phyloP scores from a whole-genome alignment of 2,797 vertebrate genomes.

The Glyptemys insculpta region DNA sequence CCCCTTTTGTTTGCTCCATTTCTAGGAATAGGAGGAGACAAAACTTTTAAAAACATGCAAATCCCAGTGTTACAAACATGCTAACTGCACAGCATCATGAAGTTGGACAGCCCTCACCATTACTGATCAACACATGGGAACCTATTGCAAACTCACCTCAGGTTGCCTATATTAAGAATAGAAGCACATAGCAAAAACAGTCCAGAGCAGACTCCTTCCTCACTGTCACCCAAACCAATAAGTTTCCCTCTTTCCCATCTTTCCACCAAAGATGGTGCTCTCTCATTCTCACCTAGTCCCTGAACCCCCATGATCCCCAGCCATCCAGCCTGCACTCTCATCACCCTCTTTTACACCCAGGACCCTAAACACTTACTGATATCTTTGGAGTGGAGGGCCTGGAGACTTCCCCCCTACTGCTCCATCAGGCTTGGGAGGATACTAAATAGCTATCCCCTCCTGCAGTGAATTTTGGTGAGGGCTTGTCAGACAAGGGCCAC shows the following conservation, averaged over 20 bases:
- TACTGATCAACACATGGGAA: background rate
- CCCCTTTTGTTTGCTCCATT: background rate
- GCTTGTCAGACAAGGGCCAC: background rate
- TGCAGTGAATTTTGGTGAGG: background rate
- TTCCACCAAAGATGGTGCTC: background rate
- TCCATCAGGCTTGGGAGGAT: background rate
- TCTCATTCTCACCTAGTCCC: background rate
- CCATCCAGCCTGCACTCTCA: background rate
- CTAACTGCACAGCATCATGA: accelerated
- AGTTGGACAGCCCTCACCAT: background rate
- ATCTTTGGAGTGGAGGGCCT: background rate
- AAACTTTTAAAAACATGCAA: background rate
- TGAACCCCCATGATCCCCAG: background rate
- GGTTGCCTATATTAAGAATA: background rate
- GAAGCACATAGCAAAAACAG: background rate
- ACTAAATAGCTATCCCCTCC: too few relatives aligned
- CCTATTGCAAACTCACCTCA: accelerated
- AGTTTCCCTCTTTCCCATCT: background rate
- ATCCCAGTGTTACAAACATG: background rate
- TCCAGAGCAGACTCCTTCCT: accelerated
- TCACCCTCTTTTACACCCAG: background rate
- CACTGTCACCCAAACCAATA: background rate
- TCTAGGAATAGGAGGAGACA: background rate
- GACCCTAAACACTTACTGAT: background rate
- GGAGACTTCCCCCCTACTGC: background rate